Conservation (phyloP, 2,797 vertebrate genomes). For the Apodemus agrarius region DNA sequence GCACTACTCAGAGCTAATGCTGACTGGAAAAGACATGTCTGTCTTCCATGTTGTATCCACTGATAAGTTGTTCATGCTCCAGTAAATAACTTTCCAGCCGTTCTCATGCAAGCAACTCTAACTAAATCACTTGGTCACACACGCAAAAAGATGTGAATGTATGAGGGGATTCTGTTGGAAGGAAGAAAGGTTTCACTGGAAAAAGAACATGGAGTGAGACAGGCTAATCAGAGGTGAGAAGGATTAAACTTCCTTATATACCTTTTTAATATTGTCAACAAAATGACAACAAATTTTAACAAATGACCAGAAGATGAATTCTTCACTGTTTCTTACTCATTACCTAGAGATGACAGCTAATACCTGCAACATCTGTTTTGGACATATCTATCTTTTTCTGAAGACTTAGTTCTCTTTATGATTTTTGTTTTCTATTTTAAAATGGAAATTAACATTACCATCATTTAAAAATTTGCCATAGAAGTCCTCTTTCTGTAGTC, state of each 20-base stretch:
- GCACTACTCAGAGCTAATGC: neutral
- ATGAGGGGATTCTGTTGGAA: neutral
- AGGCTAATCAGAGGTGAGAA: neutral
- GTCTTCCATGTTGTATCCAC: neutral
- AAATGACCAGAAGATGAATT: neutral
- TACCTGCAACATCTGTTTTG: neutral
- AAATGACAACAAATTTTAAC: neutral
- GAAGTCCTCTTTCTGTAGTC: neutral
- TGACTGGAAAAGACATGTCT: neutral
- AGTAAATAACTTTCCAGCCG: neutral
- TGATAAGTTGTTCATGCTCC: neutral
- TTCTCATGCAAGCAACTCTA: neutral
- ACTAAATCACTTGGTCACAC: neutral
- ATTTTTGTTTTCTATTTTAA: neutral
- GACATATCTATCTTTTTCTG: neutral
- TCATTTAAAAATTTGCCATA: neutral
- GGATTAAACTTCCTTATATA: neutral
- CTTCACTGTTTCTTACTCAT: no score
- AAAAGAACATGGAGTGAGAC: neutral
- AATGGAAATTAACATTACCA: neutral
- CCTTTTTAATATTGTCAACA: neutral
- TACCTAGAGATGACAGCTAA: neutral
- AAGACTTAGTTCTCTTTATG: neutral
- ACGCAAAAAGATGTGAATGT: neutral
- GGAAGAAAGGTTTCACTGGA: neutral